phyloP scores from a whole-genome alignment of 2,113 vertebrate genomes.

The Motacilla alba region DNA sequence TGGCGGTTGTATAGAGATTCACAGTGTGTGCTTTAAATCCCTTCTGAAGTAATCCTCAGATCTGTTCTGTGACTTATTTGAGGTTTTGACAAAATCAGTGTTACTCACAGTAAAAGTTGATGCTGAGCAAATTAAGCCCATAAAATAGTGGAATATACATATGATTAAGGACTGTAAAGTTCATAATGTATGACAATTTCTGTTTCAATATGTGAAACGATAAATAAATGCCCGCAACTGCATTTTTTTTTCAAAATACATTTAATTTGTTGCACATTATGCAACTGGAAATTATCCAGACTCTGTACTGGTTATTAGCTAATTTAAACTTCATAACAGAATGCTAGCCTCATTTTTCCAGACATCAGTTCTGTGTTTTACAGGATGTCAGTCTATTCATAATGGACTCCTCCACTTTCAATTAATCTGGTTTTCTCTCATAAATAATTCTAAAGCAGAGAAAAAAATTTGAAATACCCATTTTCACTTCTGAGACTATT shows the following conservation, averaged over 20 bases:
- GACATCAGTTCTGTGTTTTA: neutral
- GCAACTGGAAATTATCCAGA: slow-evolving; percentile 31
- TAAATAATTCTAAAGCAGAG: slow-evolving; percentile 22
- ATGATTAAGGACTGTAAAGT: slow-evolving; percentile 13
- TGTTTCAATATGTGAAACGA: neutral
- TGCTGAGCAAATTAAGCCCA: slow-evolving; percentile 23
- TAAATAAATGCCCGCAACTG: slow-evolving; percentile 22
- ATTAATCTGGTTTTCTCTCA: slow-evolving; percentile 24
- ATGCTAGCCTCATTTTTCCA: slow-evolving; percentile 14
- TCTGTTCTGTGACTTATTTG: slow-evolving; percentile 45
- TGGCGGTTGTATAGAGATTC: slow-evolving; percentile 50
- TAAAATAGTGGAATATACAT: slow-evolving; percentile 15
- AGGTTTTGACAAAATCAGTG: slow-evolving; percentile 41
- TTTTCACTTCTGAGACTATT: neutral
- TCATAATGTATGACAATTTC: neutral
- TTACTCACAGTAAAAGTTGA: slow-evolving; percentile 48
- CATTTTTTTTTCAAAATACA: neutral
- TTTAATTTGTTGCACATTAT: slow-evolving; percentile 32
- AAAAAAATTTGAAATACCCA: neutral
- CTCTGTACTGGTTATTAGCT: slow-evolving; percentile 35
- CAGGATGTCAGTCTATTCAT: neutral
- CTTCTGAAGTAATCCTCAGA: slow-evolving; percentile 64
- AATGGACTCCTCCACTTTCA: neutral
- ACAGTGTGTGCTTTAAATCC: slow-evolving; percentile 59
- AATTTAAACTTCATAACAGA: slow-evolving; percentile 42